These are phyloP conservation scores for Dicentrarchus labrax DNA, from an alignment of 2,113 vertebrate species.

Conservation along the genomic window DNA sequence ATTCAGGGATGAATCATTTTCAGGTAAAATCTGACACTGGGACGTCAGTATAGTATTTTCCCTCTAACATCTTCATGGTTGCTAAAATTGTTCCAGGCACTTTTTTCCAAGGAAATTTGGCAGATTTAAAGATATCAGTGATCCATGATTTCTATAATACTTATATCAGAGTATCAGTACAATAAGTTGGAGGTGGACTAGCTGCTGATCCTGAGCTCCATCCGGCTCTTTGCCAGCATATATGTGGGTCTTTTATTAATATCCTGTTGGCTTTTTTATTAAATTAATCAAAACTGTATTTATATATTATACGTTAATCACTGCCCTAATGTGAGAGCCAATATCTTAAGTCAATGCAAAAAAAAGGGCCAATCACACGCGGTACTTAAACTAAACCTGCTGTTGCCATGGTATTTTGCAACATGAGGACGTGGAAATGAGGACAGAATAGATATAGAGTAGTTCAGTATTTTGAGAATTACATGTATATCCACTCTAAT, in stretches of 20 bases:
- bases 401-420: not conserved
- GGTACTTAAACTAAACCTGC: not conserved
- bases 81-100: not conserved
- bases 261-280: conserved; percentile 5
- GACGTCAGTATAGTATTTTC: not conserved
- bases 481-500: too few species aligned
- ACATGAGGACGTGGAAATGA: too few species aligned
- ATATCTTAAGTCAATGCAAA: not conserved
- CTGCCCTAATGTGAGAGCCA: not conserved
- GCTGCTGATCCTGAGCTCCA: not conserved
- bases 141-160: not conserved
- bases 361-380: not conserved
- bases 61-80: not conserved
- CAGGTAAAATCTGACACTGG: conserved; percentile 9
- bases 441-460: not conserved
- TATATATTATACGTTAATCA: conserved; percentile 12
- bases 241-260: conserved; percentile 21
- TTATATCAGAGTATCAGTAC: conserved; percentile 6
- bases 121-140: not conserved
- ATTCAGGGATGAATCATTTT: not conserved
- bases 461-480: not conserved
- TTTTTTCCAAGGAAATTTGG: conserved; percentile 12
- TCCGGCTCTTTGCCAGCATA: not conserved
- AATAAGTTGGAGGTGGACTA: not conserved
- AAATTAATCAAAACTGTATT: conserved; percentile 8